phyloP scores from a whole-genome alignment of 2,797 vertebrate species.

The Eospalax fontanierii region DNA sequence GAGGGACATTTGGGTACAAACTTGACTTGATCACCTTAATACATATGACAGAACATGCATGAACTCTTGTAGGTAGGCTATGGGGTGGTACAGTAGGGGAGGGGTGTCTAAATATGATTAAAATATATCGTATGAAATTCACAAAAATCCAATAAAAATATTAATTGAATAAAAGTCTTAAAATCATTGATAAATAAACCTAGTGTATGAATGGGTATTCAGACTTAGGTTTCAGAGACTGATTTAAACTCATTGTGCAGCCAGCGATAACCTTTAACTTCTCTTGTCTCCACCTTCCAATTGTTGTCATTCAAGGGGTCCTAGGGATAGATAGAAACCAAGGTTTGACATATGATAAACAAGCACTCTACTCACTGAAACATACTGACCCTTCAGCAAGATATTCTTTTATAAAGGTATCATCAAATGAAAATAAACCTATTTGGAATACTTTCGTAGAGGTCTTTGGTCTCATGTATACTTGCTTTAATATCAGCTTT shows the following conservation, averaged over 20 bases:
- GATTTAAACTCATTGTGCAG: not conserved
- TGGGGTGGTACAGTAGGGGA: too few species aligned
- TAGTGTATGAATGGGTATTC: not conserved
- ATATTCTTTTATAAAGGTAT: not conserved
- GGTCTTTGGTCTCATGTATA: not conserved
- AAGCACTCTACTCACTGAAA: not conserved
- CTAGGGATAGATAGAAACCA: too few species aligned
- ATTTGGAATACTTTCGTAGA: not conserved
- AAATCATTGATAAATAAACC: not conserved
- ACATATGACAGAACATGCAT: too few species aligned
- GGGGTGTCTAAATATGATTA: too few species aligned
- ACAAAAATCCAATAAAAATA: too few species aligned
- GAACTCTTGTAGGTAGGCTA: too few species aligned
- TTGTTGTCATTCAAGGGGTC: not conserved
- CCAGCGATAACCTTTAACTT: not conserved
- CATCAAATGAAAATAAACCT: not conserved
- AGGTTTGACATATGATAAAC: not conserved
- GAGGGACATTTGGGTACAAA: too few species aligned
- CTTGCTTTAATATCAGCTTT: constrained; percentile 23
- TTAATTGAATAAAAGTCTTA: too few species aligned
- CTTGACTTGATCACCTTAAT: too few species aligned
- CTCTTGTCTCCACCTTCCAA: not conserved
- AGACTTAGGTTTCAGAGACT: not conserved
- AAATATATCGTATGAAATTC: too few species aligned
- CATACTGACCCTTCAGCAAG: not conserved